These are phyloP conservation scores for Pseudomyrmex cubaensis DNA, from an alignment of 1,140 invertebrate species.

Conservation along the genomic window DNA sequence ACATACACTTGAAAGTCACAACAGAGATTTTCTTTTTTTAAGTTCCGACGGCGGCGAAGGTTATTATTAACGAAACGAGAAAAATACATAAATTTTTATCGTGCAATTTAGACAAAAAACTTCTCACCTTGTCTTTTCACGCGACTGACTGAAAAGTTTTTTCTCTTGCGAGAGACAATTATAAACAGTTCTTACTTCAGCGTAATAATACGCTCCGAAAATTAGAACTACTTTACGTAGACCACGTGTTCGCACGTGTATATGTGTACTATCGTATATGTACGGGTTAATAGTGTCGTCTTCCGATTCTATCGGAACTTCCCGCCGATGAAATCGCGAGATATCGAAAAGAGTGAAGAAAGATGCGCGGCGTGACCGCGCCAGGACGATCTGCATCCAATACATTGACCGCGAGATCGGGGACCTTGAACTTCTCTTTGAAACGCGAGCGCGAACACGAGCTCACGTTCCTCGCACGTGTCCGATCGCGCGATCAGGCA, in stretches of 20 bases:
- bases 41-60: not conserved
- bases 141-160: slow-evolving; percentile 3
- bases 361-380: not conserved
- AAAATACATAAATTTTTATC: not conserved
- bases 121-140: no score
- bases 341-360: not conserved
- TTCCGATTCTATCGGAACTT: not conserved
- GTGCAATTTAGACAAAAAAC: no score
- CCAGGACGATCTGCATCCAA: slow-evolving; percentile 9
- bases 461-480: slow-evolving; percentile 44
- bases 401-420: slow-evolving; percentile 42
- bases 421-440: slow-evolving; percentile 44
- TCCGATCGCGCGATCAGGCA: not conserved
- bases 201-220: no score
- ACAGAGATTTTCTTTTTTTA: not conserved
- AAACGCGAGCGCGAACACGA: slow-evolving; percentile 2
- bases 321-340: not conserved
- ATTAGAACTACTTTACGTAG: no score
- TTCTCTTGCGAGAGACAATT: not conserved
- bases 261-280: no score
- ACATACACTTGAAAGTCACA: not conserved
- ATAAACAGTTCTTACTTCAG: no score
- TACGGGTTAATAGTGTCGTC: no score
- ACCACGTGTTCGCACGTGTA: no score
- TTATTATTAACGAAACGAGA: not conserved